Evolutionary conservation across 1,140 invertebrate species (phyloP), one percentile per base, ranked within the genome.

Genomic region (Chymomyza costata): DNA sequence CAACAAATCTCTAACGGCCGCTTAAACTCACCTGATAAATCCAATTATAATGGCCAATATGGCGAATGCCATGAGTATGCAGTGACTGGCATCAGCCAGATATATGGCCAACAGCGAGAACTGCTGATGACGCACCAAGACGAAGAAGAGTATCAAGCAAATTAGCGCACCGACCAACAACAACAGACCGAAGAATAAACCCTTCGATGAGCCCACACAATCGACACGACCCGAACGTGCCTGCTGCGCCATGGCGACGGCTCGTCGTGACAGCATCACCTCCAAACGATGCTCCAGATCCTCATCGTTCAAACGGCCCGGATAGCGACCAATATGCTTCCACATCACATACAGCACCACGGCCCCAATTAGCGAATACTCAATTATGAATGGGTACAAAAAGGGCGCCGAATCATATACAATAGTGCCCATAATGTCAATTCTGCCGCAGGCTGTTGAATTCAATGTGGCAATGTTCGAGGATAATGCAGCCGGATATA

Each of bases 341-440:
- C 96, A 99, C 92, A 99, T 98, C 34, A 98, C 95, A 85, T 97
- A 99, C 70, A 99, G 93, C 15, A 99, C 95, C 40, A 97, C 96
- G 15, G 97, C 97, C 13, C 95, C 96, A 82, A 99, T 98, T 35
- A 99, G 87, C 53, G 95, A 97, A 86, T 98, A 99, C 85, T 99
- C 96, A 71, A 99, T 96, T 63, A 98, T 98, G 85, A 97, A 97
- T 0, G 96, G 97, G 87, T 95, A 98, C 14, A 98, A 88, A 85
- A 96, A 98, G 0, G 96, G 95, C 3, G 94, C 94, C 1, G 95
- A 93, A 74, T 96, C 94, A 60, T 94, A 91, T 0, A 96, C 94
- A 54, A 97, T 96, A 10, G 91, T 95, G 21, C 95, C 95, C 95
- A 97, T 97, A 60, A 96, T 95, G 76, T 95, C 94, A 38, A 92